Evolutionary conservation across 2,797 vertebrate species (phyloP).

Genomic region (Semaprochilodus insignis): DNA sequence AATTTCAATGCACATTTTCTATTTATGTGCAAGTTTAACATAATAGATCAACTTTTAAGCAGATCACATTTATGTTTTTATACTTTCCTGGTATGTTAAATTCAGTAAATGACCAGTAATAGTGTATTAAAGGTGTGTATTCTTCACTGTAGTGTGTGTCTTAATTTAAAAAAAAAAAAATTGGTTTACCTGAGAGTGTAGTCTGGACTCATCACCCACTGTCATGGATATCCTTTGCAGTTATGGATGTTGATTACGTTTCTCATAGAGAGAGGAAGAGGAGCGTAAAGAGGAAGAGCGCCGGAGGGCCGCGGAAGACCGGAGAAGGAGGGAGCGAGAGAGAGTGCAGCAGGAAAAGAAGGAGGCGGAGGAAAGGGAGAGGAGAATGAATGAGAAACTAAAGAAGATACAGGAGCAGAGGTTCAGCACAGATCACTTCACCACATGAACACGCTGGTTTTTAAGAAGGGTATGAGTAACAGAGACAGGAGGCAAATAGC

Average conservation of each 20-base stretch:
- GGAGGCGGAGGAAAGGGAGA: neutral
- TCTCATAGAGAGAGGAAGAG: neutral
- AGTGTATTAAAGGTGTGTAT: too few relatives aligned
- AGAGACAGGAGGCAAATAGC: neutral
- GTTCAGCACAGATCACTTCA: slow-evolving; percentile 23
- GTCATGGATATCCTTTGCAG: neutral
- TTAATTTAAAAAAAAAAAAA: too few relatives aligned
- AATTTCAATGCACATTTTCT: too few relatives aligned
- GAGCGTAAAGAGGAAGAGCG: neutral
- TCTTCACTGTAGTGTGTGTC: too few relatives aligned
- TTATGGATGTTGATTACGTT: neutral
- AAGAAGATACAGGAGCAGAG: slow-evolving; percentile 57
- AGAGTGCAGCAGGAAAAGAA: neutral
- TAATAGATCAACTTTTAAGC: too few relatives aligned
- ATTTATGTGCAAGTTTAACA: too few relatives aligned
- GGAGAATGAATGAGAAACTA: neutral
- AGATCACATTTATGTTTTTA: too few relatives aligned
- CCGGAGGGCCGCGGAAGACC: neutral
- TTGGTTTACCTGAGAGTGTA: too few relatives aligned
- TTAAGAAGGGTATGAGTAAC: too few relatives aligned
- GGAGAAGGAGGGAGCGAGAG: neutral
- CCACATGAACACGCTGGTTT: neutral
- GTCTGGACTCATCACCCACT: too few relatives aligned
- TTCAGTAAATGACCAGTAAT: too few relatives aligned
- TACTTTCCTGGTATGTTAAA: too few relatives aligned